Evolutionary conservation across 2,113 vertebrate species (phyloP).

Genomic region (Istiophorus platypterus): DNA sequence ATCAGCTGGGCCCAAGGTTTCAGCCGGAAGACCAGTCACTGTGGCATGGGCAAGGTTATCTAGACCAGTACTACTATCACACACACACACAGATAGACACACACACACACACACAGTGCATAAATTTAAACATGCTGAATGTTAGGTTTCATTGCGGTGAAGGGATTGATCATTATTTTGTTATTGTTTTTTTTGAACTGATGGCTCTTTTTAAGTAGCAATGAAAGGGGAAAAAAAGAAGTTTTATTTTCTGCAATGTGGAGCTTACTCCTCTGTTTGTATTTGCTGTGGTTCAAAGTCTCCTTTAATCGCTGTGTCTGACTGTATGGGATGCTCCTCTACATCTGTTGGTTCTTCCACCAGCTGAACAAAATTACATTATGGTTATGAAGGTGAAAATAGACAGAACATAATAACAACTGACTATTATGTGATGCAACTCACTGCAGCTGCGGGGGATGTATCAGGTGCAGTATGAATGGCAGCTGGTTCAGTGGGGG

Average conservation of each 20-base stretch:
- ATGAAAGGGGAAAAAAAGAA: not conserved
- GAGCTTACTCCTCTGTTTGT: conserved; percentile 60
- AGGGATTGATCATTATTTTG: not conserved
- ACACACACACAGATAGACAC: conserved; percentile 28
- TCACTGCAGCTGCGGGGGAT: conserved; percentile 56
- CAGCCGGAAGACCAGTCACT: conserved; percentile 67
- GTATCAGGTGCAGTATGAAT: conserved; percentile 10
- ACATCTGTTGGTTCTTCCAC: conserved; percentile 33
- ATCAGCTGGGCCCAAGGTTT: conserved; percentile 44
- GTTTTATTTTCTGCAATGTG: not conserved
- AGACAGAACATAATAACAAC: not conserved
- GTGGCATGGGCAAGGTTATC: conserved; percentile 67
- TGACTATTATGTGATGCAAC: conserved; percentile 22
- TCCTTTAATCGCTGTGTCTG: conserved; percentile 7
- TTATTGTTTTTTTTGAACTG: not conserved
- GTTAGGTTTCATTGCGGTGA: not conserved
- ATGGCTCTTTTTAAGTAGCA: not conserved
- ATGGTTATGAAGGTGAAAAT: not conserved
- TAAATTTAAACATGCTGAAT: not conserved
- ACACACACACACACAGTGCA: conserved; percentile 19
- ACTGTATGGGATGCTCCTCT: not conserved
- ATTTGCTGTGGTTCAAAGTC: conserved; percentile 27
- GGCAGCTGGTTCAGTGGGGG: conserved; percentile 25
- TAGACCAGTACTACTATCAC: conserved; percentile 69
- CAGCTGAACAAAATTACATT: conserved; percentile 35